Percentiles rank a stretch among this genome's conserved stretches.
These are phyloP conservation scores for Mesoligia furuncula DNA, from an alignment of 2,888 invertebrate genomes.

Conservation along the genomic window DNA sequence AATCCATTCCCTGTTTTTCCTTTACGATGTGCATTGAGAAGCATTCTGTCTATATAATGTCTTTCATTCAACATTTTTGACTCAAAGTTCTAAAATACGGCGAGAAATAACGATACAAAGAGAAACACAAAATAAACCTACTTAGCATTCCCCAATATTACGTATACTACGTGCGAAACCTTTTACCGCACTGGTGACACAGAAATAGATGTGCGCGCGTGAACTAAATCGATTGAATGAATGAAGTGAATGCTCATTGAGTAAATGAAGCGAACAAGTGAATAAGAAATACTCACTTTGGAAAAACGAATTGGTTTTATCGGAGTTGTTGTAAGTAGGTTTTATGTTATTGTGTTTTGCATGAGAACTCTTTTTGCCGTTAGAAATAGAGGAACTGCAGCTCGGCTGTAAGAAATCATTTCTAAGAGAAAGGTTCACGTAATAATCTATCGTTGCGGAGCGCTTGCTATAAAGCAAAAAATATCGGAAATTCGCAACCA, in stretches of 20 bases:
- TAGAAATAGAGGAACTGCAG: too few relatives aligned
- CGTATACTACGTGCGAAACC: background rate
- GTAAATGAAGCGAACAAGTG: slow-evolving; percentile 18
- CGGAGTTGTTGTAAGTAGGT: too few relatives aligned
- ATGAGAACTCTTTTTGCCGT: background rate
- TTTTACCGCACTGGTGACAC: slow-evolving; percentile 23
- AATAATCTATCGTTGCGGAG: background rate
- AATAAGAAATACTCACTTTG: background rate
- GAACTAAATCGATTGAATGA: slow-evolving; percentile 39
- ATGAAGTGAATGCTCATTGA: slow-evolving; percentile 20
- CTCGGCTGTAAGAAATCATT: background rate
- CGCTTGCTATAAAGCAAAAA: too few relatives aligned
- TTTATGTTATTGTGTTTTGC: background rate
- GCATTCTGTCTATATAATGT: background rate
- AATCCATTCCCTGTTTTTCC: too few relatives aligned
- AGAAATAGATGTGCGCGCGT: slow-evolving; percentile 33
- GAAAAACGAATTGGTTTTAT: slow-evolving; percentile 4
- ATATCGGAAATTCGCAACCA: background rate
- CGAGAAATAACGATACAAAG: background rate
- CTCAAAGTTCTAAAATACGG: background rate
- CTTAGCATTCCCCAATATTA: background rate
- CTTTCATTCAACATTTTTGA: background rate
- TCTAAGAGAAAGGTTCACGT: background rate
- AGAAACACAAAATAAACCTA: background rate
- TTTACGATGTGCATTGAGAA: background rate